Percentiles rank a stretch among this genome's conserved stretches.
Conservation (phyloP, 2,797 vertebrate genomes). For the Lophius americanus region DNA sequence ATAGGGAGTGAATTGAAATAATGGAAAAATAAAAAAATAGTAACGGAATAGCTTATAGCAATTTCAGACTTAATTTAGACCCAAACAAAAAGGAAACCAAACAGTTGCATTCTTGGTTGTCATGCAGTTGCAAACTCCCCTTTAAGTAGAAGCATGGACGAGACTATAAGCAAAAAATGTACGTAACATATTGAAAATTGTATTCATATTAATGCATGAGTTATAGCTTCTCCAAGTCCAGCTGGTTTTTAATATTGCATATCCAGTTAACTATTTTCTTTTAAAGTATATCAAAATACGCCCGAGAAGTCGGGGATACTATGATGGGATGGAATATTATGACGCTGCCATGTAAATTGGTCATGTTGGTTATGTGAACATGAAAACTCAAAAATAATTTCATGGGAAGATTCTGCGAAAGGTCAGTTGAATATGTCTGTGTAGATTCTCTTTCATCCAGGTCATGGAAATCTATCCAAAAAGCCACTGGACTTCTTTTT, state of each 20-base stretch:
- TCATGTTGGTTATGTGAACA: not conserved
- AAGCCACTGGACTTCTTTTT: too few relatives aligned
- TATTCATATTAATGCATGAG: not conserved
- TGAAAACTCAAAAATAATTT: not conserved
- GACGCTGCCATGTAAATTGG: too few relatives aligned
- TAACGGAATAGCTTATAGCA: not conserved
- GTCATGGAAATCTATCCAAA: too few relatives aligned
- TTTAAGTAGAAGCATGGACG: not conserved
- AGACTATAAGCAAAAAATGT: not conserved
- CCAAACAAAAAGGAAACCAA: not conserved
- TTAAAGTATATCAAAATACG: not conserved
- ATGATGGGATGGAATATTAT: too few relatives aligned
- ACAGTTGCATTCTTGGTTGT: not conserved
- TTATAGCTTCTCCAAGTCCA: not conserved
- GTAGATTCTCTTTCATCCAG: too few relatives aligned
- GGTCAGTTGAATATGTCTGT: too few relatives aligned
- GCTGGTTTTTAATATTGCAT: not conserved
- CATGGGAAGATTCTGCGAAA: too few relatives aligned
- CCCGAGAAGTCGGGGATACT: too few relatives aligned
- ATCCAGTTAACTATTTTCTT: not conserved
- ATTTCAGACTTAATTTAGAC: not conserved
- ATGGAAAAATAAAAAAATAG: not conserved
- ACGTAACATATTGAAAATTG: not conserved
- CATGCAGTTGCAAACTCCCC: not conserved
- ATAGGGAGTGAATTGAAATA: not conserved